Percentiles rank a stretch among this genome's conserved stretches.
phyloP scores from a whole-genome alignment of 1,140 invertebrate species.

The Nylanderia fulva region DNA sequence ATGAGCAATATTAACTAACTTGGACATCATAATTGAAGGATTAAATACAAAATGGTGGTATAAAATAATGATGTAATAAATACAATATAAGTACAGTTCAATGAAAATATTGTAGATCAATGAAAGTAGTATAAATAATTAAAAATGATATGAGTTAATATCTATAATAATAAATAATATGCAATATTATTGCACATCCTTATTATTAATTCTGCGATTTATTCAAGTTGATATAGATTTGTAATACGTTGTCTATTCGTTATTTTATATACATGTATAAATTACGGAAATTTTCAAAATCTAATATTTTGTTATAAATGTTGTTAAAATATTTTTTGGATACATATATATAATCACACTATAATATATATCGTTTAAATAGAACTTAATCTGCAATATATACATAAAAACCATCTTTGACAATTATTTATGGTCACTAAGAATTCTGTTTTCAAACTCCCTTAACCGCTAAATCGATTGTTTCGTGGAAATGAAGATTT shows the following conservation, averaged over 20 bases:
- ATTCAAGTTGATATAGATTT: constrained; percentile 3
- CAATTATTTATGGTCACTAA: neutral
- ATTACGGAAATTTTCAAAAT: neutral
- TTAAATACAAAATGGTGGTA: no score
- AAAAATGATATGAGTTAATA: no score
- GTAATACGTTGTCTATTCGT: constrained; percentile 10
- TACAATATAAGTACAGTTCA: no score
- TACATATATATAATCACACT: neutral
- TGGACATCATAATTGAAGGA: no score
- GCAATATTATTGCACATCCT: constrained; percentile 39
- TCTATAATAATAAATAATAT: no score
- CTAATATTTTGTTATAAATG: neutral
- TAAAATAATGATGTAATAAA: no score
- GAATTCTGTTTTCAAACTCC: constrained; percentile 36
- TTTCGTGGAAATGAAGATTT: constrained; percentile 46
- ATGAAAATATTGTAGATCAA: no score
- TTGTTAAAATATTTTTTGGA: constrained; percentile 17
- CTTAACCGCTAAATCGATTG: constrained; percentile 46
- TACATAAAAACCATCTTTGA: neutral
- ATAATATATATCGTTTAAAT: neutral
- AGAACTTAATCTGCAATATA: constrained; percentile 1
- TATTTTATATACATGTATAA: neutral
- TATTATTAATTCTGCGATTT: constrained; percentile 36
- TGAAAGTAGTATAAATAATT: no score
- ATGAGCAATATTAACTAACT: no score